These are phyloP conservation scores for Leptinotarsa texana DNA, from an alignment of 1,140 invertebrate genomes.

Conservation along the genomic window DNA sequence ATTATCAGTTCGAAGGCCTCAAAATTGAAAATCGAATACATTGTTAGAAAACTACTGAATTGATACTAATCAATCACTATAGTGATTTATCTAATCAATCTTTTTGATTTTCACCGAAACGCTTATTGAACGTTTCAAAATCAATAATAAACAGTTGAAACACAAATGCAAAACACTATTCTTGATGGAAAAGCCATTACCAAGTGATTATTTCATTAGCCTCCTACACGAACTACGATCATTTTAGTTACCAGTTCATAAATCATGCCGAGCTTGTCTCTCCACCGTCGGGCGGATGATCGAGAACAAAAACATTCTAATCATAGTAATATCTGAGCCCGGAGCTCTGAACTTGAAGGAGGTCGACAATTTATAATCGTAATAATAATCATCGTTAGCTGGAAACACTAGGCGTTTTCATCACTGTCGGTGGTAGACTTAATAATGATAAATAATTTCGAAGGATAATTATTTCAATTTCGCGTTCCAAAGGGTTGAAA, in stretches of 20 bases:
- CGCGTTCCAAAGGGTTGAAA: neutral
- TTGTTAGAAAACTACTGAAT: too few species aligned
- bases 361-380: neutral
- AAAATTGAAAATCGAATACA: too few species aligned
- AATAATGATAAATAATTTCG: neutral
- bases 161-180: too few species aligned
- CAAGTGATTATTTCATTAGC: constrained; percentile 31
- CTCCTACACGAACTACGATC: constrained; percentile 32
- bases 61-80: too few species aligned
- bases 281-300: constrained; percentile 22
- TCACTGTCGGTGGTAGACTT: neutral
- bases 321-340: constrained; percentile 27
- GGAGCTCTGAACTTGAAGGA: neutral
- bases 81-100: too few species aligned
- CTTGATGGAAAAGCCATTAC: too few species aligned
- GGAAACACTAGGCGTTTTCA: neutral
- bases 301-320: constrained; percentile 32
- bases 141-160: too few species aligned
- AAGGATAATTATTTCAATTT: neutral
- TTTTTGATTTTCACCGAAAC: too few species aligned
- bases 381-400: constrained; percentile 10
- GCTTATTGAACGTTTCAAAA: too few species aligned
- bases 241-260: constrained; percentile 29
- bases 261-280: constrained; percentile 31
- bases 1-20: too few species aligned